Evolutionary conservation across 2,888 invertebrate genomes (phyloP).

Genomic region (Monopis laevigella): DNA sequence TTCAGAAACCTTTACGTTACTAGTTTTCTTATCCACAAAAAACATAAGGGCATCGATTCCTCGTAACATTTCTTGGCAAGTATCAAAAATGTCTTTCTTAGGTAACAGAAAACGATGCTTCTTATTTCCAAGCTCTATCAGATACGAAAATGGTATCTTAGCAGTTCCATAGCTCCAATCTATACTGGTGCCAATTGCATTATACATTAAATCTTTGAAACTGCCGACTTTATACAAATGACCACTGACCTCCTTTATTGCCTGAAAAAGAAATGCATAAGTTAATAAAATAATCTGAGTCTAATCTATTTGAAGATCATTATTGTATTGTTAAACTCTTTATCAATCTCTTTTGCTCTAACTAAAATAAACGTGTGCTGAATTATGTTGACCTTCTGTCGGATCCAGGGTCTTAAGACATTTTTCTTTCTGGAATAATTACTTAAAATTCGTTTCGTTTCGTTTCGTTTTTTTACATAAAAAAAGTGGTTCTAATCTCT

Average conservation of each 20-base stretch:
- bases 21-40: constrained; percentile 32
- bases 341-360: too few species aligned
- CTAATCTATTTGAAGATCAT: too few species aligned
- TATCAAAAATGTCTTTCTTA: constrained; percentile 40
- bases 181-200: constrained; percentile 50
- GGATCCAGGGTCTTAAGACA: too few species aligned
- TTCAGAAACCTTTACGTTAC: background rate
- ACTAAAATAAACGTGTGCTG: too few species aligned
- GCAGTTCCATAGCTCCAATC: constrained; percentile 59
- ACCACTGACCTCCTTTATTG: constrained; percentile 45
- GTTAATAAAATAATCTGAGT: too few species aligned
- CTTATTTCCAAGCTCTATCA: constrained; percentile 47
- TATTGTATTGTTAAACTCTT: too few species aligned
- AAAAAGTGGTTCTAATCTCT: too few species aligned
- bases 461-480: too few species aligned
- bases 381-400: too few species aligned
- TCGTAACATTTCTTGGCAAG: constrained; percentile 40
- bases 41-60: constrained; percentile 39
- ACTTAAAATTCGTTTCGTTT: too few species aligned
- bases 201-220: constrained; percentile 55
- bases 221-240: constrained; percentile 56
- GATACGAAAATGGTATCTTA: constrained; percentile 49
- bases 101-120: constrained; percentile 42
- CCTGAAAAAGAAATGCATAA: constrained; percentile 38
- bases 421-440: too few species aligned